A percentile compares a stretch with the other conserved stretches of the same genome.
phyloP scores from a whole-genome alignment of 2,113 vertebrate species.

The Columba livia region DNA sequence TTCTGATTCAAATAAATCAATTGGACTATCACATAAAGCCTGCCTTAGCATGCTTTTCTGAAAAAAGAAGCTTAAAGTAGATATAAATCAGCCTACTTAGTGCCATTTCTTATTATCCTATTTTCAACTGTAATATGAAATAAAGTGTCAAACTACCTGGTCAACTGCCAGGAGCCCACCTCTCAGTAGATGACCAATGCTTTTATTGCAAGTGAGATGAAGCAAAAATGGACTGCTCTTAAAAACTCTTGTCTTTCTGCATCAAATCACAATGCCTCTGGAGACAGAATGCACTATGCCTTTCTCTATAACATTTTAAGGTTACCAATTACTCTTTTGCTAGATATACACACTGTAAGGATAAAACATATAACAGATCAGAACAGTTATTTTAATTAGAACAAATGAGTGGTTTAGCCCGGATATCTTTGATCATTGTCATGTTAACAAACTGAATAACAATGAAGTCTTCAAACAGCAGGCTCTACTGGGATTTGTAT shows the following conservation, averaged over 20 bases:
- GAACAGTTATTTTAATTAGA: constrained; percentile 74
- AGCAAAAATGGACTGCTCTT: neutral
- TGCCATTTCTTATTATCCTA: neutral
- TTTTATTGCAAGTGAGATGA: neutral
- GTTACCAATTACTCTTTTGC: constrained; percentile 22
- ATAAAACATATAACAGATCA: constrained; percentile 64
- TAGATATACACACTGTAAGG: constrained; percentile 17
- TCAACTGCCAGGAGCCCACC: neutral
- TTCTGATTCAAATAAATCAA: constrained; percentile 50
- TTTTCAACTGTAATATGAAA: constrained; percentile 14
- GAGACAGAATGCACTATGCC: neutral
- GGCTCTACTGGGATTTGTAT: constrained; percentile 38
- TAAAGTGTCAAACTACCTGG: neutral
- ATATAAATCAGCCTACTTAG: neutral
- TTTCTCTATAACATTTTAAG: neutral
- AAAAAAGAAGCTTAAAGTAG: constrained; percentile 3
- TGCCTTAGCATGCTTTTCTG: neutral
- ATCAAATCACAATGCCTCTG: neutral
- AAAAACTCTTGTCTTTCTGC: neutral
- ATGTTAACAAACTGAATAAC: constrained; percentile 72
- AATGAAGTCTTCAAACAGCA: constrained; percentile 52
- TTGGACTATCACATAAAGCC: neutral
- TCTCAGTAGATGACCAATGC: neutral
- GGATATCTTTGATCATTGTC: constrained; percentile 57
- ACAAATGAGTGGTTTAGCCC: constrained; percentile 66